These are phyloP conservation scores for Rhingia campestris DNA, from an alignment of 2,888 invertebrate species.

Conservation along the genomic window DNA sequence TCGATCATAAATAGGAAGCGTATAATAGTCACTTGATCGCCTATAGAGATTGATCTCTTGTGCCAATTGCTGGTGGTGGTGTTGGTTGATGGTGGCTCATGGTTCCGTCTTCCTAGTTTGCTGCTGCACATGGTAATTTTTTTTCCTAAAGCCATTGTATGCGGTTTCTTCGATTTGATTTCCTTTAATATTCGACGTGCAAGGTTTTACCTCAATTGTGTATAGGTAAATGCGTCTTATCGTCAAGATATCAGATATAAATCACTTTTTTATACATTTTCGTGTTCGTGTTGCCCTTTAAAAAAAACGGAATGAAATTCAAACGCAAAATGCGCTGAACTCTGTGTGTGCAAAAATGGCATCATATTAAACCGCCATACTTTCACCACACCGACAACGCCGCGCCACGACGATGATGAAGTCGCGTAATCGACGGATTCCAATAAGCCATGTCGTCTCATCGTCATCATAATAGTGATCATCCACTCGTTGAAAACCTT, in stretches of 20 bases:
- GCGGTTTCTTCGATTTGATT: conserved; percentile 48
- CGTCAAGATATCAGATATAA: conserved; percentile 53
- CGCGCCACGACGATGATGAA: background rate
- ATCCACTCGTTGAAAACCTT: conserved; percentile 22
- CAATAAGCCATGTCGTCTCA: conserved; percentile 42
- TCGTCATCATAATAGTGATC: conserved; percentile 38
- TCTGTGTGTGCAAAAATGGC: conserved; percentile 48
- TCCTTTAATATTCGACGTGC: conserved; percentile 37
- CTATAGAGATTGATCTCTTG: conserved; percentile 38
- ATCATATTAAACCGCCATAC: conserved; percentile 37
- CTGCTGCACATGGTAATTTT: conserved; percentile 51
- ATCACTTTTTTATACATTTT: conserved; percentile 48
- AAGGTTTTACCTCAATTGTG: conserved; percentile 7
- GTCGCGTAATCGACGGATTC: conserved; percentile 43
- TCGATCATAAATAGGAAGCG: conserved; percentile 49
- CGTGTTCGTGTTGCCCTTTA: conserved; percentile 56
- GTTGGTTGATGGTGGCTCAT: conserved; percentile 7
- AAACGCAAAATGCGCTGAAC: conserved; percentile 29
- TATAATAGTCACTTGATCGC: conserved; percentile 11
- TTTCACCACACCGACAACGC: conserved; percentile 37
- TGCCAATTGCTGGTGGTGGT: conserved; percentile 19
- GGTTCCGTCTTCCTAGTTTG: conserved; percentile 54
- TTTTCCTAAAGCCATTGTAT: conserved; percentile 57
- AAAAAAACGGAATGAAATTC: background rate
- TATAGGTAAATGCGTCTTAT: conserved; percentile 49